These are phyloP conservation scores for Argentina silus DNA, from an alignment of 2,797 vertebrate species.

Conservation along the genomic window DNA sequence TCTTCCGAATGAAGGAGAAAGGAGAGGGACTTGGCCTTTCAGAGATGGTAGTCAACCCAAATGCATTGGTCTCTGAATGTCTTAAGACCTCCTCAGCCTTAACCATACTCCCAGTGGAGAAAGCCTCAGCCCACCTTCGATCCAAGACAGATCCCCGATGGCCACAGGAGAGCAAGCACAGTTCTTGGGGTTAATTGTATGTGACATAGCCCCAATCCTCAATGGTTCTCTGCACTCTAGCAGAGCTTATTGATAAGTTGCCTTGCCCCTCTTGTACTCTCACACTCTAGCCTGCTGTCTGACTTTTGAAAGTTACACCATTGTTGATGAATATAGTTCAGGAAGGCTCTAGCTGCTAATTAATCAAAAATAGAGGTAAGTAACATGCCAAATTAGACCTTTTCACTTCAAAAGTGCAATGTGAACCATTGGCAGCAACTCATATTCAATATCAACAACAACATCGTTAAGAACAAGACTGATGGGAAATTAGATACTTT, in stretches of 20 bases:
- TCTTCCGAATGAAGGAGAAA: neutral
- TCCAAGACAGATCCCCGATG: conserved; percentile 50
- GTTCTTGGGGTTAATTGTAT: conserved; percentile 65
- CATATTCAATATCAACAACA: conserved; percentile 21
- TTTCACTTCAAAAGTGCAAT: conserved; percentile 29
- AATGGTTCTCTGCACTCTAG: conserved; percentile 37
- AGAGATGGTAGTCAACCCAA: conserved; percentile 37
- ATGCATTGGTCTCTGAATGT: conserved; percentile 47
- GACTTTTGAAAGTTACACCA: neutral
- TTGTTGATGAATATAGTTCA: conserved; percentile 24
- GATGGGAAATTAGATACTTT: conserved; percentile 48
- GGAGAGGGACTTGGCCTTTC: neutral
- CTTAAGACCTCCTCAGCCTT: conserved; percentile 47
- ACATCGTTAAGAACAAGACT: conserved; percentile 41
- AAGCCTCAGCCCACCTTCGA: conserved; percentile 45
- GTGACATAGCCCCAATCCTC: conserved; percentile 54
- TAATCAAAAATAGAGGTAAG: conserved; percentile 32
- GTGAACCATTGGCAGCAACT: neutral
- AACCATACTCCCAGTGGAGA: conserved; percentile 39
- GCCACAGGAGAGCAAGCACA: conserved; percentile 36
- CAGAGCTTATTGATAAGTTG: conserved; percentile 27
- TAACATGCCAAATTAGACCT: conserved; percentile 60
- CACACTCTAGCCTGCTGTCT: neutral
- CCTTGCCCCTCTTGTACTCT: neutral
- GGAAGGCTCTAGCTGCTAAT: conserved; percentile 52